phyloP scores from a whole-genome alignment of 2,888 invertebrate genomes.

The Chorisops tibialis region DNA sequence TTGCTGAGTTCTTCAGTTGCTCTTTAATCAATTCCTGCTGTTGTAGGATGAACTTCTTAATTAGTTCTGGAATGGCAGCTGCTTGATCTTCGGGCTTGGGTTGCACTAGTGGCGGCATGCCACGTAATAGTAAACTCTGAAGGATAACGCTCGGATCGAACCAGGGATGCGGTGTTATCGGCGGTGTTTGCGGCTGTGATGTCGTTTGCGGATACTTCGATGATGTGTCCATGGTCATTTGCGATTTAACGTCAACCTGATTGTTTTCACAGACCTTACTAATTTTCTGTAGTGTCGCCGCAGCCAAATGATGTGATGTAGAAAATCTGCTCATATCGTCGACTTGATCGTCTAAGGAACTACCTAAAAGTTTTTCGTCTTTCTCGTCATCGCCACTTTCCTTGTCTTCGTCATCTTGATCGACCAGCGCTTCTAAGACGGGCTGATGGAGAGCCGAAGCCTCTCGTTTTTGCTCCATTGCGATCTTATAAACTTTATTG shows the following conservation, averaged over 20 bases:
- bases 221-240: slow-evolving; percentile 23
- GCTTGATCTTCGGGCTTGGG: slow-evolving; percentile 41
- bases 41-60: slow-evolving; percentile 45
- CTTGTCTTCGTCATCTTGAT: slow-evolving; percentile 54
- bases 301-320: slow-evolving; percentile 43
- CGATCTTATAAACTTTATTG: slow-evolving; percentile 89
- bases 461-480: slow-evolving; percentile 68
- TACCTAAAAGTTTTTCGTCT: slow-evolving; percentile 53
- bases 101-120: slow-evolving; percentile 33
- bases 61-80: slow-evolving; percentile 43
- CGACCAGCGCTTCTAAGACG: slow-evolving; percentile 38
- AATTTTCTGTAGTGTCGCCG: slow-evolving; percentile 39
- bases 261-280: slow-evolving; percentile 38
- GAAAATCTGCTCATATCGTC: slow-evolving; percentile 61
- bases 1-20: slow-evolving; percentile 28
- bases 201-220: slow-evolving; percentile 29
- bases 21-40: slow-evolving; percentile 36
- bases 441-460: slow-evolving; percentile 45
- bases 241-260: slow-evolving; percentile 24
- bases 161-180: slow-evolving; percentile 38
- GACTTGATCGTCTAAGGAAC: slow-evolving; percentile 34
- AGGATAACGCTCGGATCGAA: slow-evolving; percentile 45
- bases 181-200: slow-evolving; percentile 40
- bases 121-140: slow-evolving; percentile 43
- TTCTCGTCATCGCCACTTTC: slow-evolving; percentile 55